A percentile compares a stretch with the other conserved stretches of the same genome.
These are phyloP conservation scores for Protophormia terraenovae DNA, from an alignment of 2,888 invertebrate genomes.

Conservation along the genomic window DNA sequence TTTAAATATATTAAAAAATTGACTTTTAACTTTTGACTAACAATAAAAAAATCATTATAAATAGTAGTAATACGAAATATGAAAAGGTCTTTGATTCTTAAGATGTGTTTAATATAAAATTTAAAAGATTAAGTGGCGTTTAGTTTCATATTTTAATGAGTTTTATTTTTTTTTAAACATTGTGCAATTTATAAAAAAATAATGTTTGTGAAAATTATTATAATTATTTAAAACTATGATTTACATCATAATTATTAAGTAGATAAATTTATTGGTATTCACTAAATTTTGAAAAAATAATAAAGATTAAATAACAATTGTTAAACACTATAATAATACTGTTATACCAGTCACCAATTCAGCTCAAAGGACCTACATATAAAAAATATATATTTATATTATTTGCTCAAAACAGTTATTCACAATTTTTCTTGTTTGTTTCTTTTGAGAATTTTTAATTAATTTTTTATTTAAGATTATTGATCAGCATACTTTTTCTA, in stretches of 20 bases:
- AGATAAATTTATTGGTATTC: neutral
- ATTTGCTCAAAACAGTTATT: no score
- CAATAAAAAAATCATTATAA: neutral
- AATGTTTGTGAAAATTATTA: neutral
- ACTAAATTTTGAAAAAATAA: neutral
- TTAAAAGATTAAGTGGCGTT: conserved; percentile 12
- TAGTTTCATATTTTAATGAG: neutral
- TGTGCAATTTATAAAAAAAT: neutral
- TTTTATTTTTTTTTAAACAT: conserved; percentile 5
- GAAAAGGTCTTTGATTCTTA: neutral
- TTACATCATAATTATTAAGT: neutral
- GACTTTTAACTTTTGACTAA: conserved; percentile 35
- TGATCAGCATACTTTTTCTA: no score
- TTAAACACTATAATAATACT: no score
- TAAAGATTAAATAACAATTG: no score
- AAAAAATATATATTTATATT: no score
- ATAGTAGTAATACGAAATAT: neutral
- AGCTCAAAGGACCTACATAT: no score
- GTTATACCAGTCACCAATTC: no score
- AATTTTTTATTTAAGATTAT: no score
- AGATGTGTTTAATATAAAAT: neutral
- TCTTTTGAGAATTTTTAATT: no score
- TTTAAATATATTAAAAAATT: conserved; percentile 19
- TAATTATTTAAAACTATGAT: neutral
- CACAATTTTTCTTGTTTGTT: no score